These are phyloP conservation scores for Rhizoglyphus robini DNA, from an alignment of 1,140 invertebrate species.

Conservation along the genomic window DNA sequence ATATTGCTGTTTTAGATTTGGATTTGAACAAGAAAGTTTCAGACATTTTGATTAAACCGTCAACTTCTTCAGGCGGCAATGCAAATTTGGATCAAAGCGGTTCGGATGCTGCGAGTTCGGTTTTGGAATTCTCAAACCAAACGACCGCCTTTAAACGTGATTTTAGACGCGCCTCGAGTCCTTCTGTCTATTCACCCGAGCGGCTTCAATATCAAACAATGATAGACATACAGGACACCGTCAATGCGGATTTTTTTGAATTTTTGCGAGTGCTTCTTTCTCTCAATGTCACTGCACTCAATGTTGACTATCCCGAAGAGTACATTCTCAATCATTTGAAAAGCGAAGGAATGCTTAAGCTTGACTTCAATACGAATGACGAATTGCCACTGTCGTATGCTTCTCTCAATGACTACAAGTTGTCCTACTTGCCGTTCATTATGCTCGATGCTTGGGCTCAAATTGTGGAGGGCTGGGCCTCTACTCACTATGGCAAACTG, in stretches of 20 bases:
- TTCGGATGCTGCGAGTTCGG: not conserved
- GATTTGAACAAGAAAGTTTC: too few relatives aligned
- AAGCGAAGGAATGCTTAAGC: not conserved
- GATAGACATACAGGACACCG: too few relatives aligned
- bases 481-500: too few relatives aligned
- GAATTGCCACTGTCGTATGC: not conserved
- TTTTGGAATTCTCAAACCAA: too few relatives aligned
- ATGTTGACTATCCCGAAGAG: not conserved
- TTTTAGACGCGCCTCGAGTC: not conserved
- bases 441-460: conserved; percentile 3
- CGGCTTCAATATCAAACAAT: too few relatives aligned
- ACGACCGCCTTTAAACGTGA: not conserved
- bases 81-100: not conserved
- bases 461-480: too few relatives aligned
- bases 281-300: not conserved
- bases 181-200: not conserved
- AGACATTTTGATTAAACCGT: too few relatives aligned
- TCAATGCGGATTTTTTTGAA: not conserved
- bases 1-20: too few relatives aligned
- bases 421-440: conserved; percentile 2
- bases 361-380: not conserved
- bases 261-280: not conserved
- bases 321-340: not conserved
- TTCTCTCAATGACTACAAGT: not conserved
- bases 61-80: too few relatives aligned